A percentile compares a stretch with the other conserved stretches of the same genome.
Conservation (phyloP, 2,113 vertebrate species). For the Gymnogyps californianus region DNA sequence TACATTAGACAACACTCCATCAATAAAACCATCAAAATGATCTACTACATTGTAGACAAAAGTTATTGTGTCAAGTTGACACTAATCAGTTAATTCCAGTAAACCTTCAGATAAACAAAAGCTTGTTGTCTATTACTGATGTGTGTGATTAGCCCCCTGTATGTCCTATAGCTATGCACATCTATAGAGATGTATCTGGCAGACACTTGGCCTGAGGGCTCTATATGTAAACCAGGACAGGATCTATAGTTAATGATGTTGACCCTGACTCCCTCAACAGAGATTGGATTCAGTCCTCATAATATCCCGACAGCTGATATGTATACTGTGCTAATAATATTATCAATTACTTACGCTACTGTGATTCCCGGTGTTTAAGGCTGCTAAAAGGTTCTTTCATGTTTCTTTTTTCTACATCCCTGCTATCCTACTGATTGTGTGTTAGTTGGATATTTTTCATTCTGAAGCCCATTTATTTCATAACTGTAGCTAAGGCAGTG, state of each 20-base stretch:
- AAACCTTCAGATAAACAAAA: conserved; percentile 94
- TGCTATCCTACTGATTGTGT: background rate
- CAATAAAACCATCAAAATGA: conserved; percentile 86
- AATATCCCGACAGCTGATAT: conserved; percentile 97
- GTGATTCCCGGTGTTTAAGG: conserved; percentile 56
- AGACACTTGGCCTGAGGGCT: conserved; percentile 92
- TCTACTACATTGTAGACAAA: conserved; percentile 85
- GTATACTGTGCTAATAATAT: conserved; percentile 93
- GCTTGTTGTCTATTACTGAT: conserved; percentile 90
- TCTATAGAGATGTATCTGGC: conserved; percentile 90
- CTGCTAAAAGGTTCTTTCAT: conserved; percentile 56
- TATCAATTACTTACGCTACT: conserved; percentile 88
- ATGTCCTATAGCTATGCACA: conserved; percentile 79
- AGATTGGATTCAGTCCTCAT: conserved; percentile 95
- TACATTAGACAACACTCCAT: conserved; percentile 89
- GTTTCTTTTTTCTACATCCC: background rate
- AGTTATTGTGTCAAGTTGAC: conserved; percentile 91
- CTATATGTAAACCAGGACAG: conserved; percentile 81
- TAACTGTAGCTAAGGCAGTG: background rate
- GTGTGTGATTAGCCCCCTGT: conserved; percentile 88
- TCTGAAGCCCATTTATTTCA: background rate
- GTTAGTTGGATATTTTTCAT: background rate
- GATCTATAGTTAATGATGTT: conserved; percentile 96
- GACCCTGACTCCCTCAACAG: conserved; percentile 97
- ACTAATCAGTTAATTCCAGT: conserved; percentile 99